Evolutionary conservation across 2,888 invertebrate genomes (phyloP), one percentile per base, ranked within the genome.

Genomic region (Phania funesta): DNA sequence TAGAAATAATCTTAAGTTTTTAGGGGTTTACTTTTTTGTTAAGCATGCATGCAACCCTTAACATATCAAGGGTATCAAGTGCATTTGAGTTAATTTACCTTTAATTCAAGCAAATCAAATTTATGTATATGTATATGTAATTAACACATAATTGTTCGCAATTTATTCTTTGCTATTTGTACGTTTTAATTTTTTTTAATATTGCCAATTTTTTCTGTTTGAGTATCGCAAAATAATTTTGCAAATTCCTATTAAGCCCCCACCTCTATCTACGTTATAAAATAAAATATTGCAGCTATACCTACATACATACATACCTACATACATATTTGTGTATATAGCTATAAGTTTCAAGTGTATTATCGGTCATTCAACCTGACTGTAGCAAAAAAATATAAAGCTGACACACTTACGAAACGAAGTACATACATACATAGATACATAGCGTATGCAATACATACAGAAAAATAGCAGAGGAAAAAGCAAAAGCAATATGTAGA

Each of bases 311-410:
- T 29, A 29, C 29, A 29, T 4, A 29, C 29, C 7, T 29, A 22
- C 22, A 13, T 5, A 24, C 4, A n/a, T 24, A 24, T 6, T 5
- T 26, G 16, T 52, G 2, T 50, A 6, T 44, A 24, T 4, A 50
- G 11, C 58, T 67, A 38, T 52, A 60, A 68, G 29, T 77, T 81
- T 76, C 81, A 81, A 76, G 76, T 76, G 81, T 73, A 81, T 81
- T 81, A 76, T 73, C 46, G 73, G 71, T 70, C 76, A 81, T 77
- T 81, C 67, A 81, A 71, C 76, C 29, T 41, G 38, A 54, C 20
- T 54, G 22, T 1, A 58, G 20, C 11, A 16, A 35, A 58, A 3
- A 20, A 24, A 38, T 7, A 50, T 6, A 60, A 26, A n/a, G 22
- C 9, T 56, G 35, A 75, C 46, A 67, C 24, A 38, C 38, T 32